phyloP scores from a whole-genome alignment of 2,797 vertebrate species.

The Triplophysa bombifrons region DNA sequence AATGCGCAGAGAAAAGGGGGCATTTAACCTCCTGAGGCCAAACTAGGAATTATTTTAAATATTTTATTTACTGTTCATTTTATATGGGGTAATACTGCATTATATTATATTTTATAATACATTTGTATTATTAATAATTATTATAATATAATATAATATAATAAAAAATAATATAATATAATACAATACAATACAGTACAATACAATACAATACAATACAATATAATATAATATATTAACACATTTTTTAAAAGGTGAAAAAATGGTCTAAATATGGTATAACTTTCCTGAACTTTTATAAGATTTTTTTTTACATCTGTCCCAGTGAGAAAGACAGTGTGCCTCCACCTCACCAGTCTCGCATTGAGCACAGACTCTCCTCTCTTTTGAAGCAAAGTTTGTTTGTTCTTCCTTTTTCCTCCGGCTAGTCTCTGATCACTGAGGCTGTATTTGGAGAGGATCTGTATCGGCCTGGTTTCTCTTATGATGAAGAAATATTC shows the following conservation, averaged over 20 bases:
- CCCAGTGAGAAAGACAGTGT: background rate
- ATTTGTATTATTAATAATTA: no score
- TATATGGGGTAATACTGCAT: background rate
- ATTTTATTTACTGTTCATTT: background rate
- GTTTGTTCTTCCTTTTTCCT: background rate
- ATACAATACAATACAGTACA: no score
- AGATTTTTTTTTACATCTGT: background rate
- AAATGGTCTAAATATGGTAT: no score
- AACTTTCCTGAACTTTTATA: background rate
- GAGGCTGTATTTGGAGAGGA: background rate
- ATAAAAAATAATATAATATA: no score
- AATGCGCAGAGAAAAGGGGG: background rate
- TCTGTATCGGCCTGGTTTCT: background rate
- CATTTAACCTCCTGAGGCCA: background rate
- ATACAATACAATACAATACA: no score
- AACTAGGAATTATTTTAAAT: background rate
- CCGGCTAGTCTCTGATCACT: background rate
- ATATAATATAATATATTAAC: no score
- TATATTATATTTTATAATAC: background rate
- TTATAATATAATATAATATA: no score
- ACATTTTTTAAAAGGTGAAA: no score
- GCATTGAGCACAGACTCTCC: background rate
- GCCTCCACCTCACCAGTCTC: background rate
- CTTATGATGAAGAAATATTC: conserved; percentile 12
- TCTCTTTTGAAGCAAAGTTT: conserved; percentile 4